Evolutionary conservation across 2,113 vertebrate genomes (phyloP).

Genomic region (Oreocharis arfaki): DNA sequence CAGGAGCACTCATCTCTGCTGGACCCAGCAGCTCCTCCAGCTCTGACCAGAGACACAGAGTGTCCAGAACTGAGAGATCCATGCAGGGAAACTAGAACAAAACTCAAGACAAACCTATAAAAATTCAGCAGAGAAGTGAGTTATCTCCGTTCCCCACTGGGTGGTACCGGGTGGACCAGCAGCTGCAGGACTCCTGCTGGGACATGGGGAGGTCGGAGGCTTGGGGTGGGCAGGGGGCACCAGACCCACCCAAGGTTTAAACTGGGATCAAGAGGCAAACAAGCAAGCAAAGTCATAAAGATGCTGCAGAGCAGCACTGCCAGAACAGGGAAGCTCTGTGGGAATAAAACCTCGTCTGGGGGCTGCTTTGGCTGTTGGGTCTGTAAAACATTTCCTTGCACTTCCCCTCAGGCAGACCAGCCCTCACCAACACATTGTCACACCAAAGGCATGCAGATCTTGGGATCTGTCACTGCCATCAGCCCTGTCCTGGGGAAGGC

Average conservation of each 20-base stretch:
- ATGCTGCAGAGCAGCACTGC: background rate
- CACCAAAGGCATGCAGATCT: background rate
- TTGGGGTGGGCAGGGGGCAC: background rate
- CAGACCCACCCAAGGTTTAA: background rate
- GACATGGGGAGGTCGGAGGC: background rate
- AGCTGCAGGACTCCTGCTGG: background rate
- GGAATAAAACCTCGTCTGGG: background rate
- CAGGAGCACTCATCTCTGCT: background rate
- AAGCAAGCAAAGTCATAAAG: background rate
- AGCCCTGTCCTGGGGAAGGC: background rate
- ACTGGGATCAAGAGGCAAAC: background rate
- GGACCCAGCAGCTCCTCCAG: background rate
- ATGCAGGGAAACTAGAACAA: background rate
- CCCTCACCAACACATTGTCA: background rate
- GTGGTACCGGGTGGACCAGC: background rate
- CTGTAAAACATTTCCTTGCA: background rate
- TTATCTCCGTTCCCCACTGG: background rate
- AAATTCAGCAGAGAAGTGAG: background rate
- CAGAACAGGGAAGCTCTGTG: background rate
- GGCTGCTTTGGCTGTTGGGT: no score
- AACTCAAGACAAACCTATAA: rapidly evolving
- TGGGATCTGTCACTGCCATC: background rate
- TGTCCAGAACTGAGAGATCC: background rate
- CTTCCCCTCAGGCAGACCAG: background rate
- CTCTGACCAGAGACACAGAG: background rate